Percentiles rank a stretch among this genome's conserved stretches.
These are phyloP conservation scores for Aptenodytes patagonicus DNA, from an alignment of 2,113 vertebrate genomes.

Conservation along the genomic window DNA sequence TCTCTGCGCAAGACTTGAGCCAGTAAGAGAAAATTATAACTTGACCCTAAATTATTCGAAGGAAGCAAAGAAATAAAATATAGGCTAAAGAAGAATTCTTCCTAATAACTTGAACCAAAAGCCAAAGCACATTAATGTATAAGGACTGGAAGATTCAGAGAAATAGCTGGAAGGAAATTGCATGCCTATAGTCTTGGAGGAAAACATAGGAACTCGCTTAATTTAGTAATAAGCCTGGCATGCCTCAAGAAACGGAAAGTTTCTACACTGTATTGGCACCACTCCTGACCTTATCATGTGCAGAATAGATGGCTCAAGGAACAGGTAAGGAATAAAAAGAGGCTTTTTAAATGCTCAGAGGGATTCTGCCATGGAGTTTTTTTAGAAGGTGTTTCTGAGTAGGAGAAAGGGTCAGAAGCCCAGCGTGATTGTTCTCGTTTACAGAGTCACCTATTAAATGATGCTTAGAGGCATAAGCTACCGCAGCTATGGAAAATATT, in stretches of 20 bases:
- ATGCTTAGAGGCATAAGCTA: background rate
- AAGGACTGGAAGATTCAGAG: background rate
- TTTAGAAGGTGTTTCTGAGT: background rate
- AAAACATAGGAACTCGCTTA: background rate
- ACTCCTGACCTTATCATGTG: background rate
- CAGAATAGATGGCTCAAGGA: background rate
- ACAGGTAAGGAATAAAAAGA: background rate
- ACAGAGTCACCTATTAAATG: background rate
- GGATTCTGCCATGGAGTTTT: background rate
- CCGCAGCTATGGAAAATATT: background rate
- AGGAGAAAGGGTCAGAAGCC: background rate
- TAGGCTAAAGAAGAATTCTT: background rate
- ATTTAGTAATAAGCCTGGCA: background rate
- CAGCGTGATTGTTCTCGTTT: background rate
- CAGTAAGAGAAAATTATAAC: background rate
- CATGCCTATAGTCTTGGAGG: background rate
- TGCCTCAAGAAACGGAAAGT: background rate
- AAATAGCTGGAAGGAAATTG: background rate
- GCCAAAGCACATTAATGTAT: background rate
- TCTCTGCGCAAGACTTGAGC: background rate
- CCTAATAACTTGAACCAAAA: background rate
- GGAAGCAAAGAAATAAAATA: conserved; percentile 19
- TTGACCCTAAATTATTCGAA: background rate
- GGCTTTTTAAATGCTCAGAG: background rate
- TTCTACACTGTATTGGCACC: background rate